Evolutionary conservation across 1,140 invertebrate genomes (phyloP), one percentile per base, ranked within the genome.

Genomic region (Neodiprion lecontei): DNA sequence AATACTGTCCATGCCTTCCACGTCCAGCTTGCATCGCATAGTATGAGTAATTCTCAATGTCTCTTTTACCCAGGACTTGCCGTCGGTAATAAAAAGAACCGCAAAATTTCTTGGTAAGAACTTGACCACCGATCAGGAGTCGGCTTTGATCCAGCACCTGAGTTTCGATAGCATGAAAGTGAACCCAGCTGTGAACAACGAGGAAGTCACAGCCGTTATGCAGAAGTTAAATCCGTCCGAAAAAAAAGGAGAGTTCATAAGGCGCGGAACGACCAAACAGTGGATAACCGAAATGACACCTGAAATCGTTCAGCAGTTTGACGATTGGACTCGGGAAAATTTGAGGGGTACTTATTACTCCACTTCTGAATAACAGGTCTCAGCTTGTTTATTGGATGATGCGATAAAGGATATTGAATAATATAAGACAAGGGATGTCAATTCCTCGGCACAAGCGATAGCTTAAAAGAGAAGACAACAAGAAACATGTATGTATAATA

Each of bases 231-330:
- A 9, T 11, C 53, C 11, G 53, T 12, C n/a, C 11, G 70, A 81
- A 14, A 79, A 81, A 21, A 80, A 90, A 77, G 86, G 89, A 75
- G 84, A 84, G 47, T 92, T 92, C 81, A 90, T 92, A 78, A 85
- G 91, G 21, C 88, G 89, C 66, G 92, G 92, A 9, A 89, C 89
- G 67, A 89, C 91, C n/a, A 92, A 92, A 47, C 90, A 90, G 71
- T 93, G 91, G 88, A 91, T 91, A 76, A 89, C 89, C 48, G 87
- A 91, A 78, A 91, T 93, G 84, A 87, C 87, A 21, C 81, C 80
- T 10, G 88, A 88, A 67, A 79, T 91, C 28, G 88, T 91, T 8
- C 79, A 84, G 8, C 83, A 87, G 67, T 67, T 75, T 70, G 65
- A 28, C 61, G 47, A 72, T 1, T 79, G 72, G 75, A 79, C 70